A percentile compares a stretch with the other conserved stretches of the same genome.
Conservation (phyloP, 23 tunicate species). For the Halocynthia roretzi region DNA sequence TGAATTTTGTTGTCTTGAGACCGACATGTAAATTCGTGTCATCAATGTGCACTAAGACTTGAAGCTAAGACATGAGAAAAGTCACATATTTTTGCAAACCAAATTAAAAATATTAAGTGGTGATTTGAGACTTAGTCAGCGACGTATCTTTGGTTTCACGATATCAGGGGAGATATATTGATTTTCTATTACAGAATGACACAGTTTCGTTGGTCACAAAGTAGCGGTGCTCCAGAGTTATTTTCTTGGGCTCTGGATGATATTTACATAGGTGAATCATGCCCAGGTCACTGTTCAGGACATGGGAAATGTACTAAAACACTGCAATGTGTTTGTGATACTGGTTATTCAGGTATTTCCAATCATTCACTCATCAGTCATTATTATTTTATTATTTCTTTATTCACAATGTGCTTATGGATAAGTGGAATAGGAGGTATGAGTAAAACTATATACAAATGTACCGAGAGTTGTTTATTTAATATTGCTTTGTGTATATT, state of each 20-base stretch:
- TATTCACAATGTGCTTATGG: no score
- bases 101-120: no score
- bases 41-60: no score
- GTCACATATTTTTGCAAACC: no score
- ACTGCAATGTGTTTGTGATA: conserved; percentile 52
- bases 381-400: no score
- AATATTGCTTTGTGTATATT: no score
- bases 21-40: not conserved
- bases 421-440: not conserved
- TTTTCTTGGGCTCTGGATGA: conserved; percentile 79
- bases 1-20: no score
- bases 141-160: no score
- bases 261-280: conserved; percentile 73
- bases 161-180: not conserved
- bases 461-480: no score
- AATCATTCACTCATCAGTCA: no score
- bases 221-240: conserved; percentile 23
- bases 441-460: not conserved
- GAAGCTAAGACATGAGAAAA: no score
- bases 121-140: no score
- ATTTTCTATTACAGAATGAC: conserved; percentile 42
- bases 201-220: conserved; percentile 82
- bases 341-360: conserved; percentile 43
- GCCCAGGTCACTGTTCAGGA: conserved; percentile 69
- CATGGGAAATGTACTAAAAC: conserved; percentile 58